Evolutionary conservation across 1,140 invertebrate species (phyloP).

Genomic region (Bradysia coprophila): DNA sequence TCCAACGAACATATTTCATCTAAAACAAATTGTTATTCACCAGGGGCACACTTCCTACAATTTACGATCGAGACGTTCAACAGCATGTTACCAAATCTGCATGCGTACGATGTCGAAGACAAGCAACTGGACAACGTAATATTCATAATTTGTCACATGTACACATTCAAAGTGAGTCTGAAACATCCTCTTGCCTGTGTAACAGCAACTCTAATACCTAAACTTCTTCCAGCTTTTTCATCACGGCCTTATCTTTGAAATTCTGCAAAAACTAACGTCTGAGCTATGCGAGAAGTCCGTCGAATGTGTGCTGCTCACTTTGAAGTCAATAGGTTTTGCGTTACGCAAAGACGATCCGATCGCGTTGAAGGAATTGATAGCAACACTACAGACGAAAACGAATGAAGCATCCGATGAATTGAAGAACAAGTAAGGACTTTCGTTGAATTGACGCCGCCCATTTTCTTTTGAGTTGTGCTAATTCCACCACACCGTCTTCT

Average conservation of each 20-base stretch:
- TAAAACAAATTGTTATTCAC: slow-evolving; percentile 12
- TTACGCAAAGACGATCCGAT: slow-evolving; percentile 76
- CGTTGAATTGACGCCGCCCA: slow-evolving; percentile 3
- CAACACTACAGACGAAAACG: slow-evolving; percentile 53
- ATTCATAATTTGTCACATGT: slow-evolving; percentile 61
- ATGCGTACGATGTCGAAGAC: slow-evolving; percentile 36
- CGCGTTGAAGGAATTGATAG: slow-evolving; percentile 63
- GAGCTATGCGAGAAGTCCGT: slow-evolving; percentile 65
- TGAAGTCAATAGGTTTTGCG: slow-evolving; percentile 64
- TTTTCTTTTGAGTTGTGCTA: background rate
- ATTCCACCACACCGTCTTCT: background rate
- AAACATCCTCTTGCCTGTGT: slow-evolving; percentile 1
- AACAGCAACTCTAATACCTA: too few species aligned
- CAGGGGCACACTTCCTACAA: slow-evolving; percentile 64
- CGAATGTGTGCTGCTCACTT: slow-evolving; percentile 62
- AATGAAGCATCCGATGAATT: slow-evolving; percentile 10
- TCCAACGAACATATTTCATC: too few species aligned
- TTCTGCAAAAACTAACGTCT: slow-evolving; percentile 41
- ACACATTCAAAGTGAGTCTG: slow-evolving; percentile 70
- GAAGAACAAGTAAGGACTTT: slow-evolving; percentile 24
- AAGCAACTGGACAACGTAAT: slow-evolving; percentile 79
- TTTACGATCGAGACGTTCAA: slow-evolving; percentile 46
- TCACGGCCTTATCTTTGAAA: slow-evolving; percentile 50
- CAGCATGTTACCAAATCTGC: slow-evolving; percentile 26
- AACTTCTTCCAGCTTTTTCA: slow-evolving; percentile 40